Conservation (phyloP, 2,113 vertebrate genomes). For the Myxocyprinus asiaticus region DNA sequence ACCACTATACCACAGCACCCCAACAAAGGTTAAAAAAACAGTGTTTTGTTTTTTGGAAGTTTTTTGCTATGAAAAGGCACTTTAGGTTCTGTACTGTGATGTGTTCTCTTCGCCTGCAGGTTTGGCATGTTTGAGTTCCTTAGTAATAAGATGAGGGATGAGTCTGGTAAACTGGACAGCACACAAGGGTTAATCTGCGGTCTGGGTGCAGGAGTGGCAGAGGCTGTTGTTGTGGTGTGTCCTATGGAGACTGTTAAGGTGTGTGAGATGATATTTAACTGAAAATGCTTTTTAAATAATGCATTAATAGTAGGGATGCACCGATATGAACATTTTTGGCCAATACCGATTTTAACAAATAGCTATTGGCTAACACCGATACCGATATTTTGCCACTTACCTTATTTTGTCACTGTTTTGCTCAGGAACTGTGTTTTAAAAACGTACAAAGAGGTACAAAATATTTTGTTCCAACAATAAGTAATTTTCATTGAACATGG, state of each 20-base stretch:
- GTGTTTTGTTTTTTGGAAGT: not conserved
- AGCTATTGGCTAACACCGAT: too few relatives aligned
- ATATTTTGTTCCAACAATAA: too few relatives aligned
- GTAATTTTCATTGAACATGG: too few relatives aligned
- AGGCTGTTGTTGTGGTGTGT: constrained; percentile 90
- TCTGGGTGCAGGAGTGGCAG: constrained; percentile 90
- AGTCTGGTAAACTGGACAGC: constrained; percentile 86
- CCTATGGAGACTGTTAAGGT: constrained; percentile 99
- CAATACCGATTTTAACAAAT: too few relatives aligned
- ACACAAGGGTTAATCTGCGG: constrained; percentile 86
- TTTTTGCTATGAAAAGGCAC: not conserved
- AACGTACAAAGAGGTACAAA: too few relatives aligned
- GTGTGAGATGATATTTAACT: not conserved
- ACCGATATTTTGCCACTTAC: not conserved
- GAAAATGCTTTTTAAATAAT: not conserved
- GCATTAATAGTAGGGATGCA: not conserved
- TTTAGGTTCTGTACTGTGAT: not conserved
- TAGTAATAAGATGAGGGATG: constrained; percentile 92
- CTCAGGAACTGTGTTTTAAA: too few relatives aligned
- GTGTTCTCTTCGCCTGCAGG: constrained; percentile 65
- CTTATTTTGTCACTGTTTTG: too few relatives aligned
- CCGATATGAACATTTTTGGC: too few relatives aligned
- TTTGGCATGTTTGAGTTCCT: constrained; percentile 95
- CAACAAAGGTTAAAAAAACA: too few relatives aligned
- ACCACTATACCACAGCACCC: too few relatives aligned